A percentile compares a stretch with the other conserved stretches of the same genome.
These are phyloP conservation scores for Amblyraja radiata DNA, from an alignment of 2,797 vertebrate genomes.

Conservation along the genomic window DNA sequence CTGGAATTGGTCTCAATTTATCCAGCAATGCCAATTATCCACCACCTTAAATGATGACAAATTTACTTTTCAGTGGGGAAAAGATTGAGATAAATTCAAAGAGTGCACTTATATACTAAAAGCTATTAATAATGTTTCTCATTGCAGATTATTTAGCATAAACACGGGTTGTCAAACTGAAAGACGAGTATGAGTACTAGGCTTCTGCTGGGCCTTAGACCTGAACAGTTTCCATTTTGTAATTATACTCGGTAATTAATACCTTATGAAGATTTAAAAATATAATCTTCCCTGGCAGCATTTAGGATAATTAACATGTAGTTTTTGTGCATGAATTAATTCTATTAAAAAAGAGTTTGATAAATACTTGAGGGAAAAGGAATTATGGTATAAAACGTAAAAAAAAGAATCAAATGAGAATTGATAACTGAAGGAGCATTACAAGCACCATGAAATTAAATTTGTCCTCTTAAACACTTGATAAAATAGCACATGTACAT, in stretches of 20 bases:
- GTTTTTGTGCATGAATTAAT: neutral
- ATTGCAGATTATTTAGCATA: neutral
- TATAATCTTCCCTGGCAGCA: neutral
- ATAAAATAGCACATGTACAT: too few relatives aligned
- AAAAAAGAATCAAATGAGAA: neutral
- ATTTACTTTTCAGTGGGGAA: neutral
- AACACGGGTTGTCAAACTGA: neutral
- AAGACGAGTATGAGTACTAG: neutral
- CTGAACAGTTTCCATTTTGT: neutral
- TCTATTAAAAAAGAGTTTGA: neutral
- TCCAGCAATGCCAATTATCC: too few relatives aligned
- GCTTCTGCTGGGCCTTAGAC: neutral
- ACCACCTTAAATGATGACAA: neutral
- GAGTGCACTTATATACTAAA: neutral
- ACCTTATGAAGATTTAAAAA: neutral
- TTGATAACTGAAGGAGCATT: neutral
- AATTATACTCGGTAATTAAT: neutral
- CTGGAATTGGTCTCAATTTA: too few relatives aligned
- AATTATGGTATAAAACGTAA: neutral
- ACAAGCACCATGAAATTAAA: too few relatives aligned
- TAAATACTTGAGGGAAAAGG: neutral
- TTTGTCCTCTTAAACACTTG: too few relatives aligned
- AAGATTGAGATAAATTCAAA: neutral
- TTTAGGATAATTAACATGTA: neutral
- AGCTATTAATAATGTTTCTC: neutral